These are phyloP conservation scores for Pycnomerus fuliginosus DNA, from an alignment of 2,888 invertebrate species.

Conservation along the genomic window DNA sequence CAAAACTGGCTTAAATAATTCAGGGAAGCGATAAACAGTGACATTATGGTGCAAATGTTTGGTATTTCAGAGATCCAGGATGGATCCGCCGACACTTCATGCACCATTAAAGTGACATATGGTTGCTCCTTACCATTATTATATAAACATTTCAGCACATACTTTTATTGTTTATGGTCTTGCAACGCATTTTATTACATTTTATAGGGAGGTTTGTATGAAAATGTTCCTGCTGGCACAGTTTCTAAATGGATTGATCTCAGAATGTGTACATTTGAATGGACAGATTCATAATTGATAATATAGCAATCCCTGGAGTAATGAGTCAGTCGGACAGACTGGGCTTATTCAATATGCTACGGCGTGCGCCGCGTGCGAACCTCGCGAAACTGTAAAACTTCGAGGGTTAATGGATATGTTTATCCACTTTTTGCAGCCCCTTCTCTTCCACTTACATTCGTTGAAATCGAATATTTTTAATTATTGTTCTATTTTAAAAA, in stretches of 20 bases:
- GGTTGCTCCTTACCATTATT: slow-evolving; percentile 31
- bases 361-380: slow-evolving; percentile 26
- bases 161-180: slow-evolving; percentile 13
- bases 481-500: too few species aligned
- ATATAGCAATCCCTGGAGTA: slow-evolving; percentile 47
- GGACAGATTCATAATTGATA: slow-evolving; percentile 49
- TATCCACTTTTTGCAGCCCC: slow-evolving; percentile 2
- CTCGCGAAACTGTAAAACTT: slow-evolving; percentile 39
- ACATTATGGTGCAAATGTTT: slow-evolving; percentile 39
- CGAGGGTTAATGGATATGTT: slow-evolving; percentile 36
- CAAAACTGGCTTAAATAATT: slow-evolving; percentile 32
- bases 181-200: slow-evolving; percentile 3
- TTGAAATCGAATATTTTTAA: too few species aligned
- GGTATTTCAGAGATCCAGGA: slow-evolving; percentile 40
- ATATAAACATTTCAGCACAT: slow-evolving; percentile 17
- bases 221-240: background rate
- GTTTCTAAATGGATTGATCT: slow-evolving; percentile 23
- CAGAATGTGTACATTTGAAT: slow-evolving; percentile 33
- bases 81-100: slow-evolving; percentile 39
- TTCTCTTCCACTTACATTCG: too few species aligned
- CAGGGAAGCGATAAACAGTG: slow-evolving; percentile 35
- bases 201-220: slow-evolving; percentile 2
- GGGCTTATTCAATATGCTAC: slow-evolving; percentile 35
- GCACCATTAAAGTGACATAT: slow-evolving; percentile 42
- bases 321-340: slow-evolving; percentile 48